Evolutionary conservation across 30 jellyfish, hydroid and myxozoan genomes (phyloP), one percentile per base, ranked within the genome.

Genomic region (Aurelia aurita complex sp. Pacific): DNA sequence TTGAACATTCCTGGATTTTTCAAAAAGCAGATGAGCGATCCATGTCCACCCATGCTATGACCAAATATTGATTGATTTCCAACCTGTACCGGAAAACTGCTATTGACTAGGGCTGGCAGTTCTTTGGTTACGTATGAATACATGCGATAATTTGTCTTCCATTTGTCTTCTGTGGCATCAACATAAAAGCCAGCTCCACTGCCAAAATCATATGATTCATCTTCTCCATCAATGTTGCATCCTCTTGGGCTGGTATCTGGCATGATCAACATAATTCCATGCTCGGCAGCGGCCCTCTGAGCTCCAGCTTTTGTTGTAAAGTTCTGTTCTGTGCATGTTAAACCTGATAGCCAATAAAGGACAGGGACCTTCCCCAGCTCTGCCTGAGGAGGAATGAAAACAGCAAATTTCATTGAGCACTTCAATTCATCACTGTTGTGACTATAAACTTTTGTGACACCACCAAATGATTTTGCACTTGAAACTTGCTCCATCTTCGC

Each of bases 241-340:
- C 98, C 98, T 67, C 98, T 79, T 36, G 99, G 99, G 79, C 99
- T 94, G 2, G 99, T 94, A 64, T 94, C 99, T 10, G 99, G 99
- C 62, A 96, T 85, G 11, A 94, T 97, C 35, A 94, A 67, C 81
- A 89, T 81, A 11, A 94, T 67, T 10, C 97, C 97, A 67, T 64
- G 94, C 64, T 89, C 97, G 13, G 95, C 90, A 16, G 99, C 99
- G 32, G 55, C 75, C 53, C 95, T 70, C 62, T 89, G 97, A 7
- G 97, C 96, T 19, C 99, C 99, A 11, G 99, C 97, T 62, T 94
- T 94, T 38, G 97, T 85, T 16, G 82, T 89, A 65, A 94, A 94
- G 63, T 94, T 94, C 65, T 94, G 97, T 67, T 94, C 99, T 5
- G 97, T 94, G 91, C 99, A 94, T 5, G 99, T 94, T 16, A 94